Evolutionary conservation across 2,888 invertebrate genomes (phyloP).

Genomic region (Andrena fulva): DNA sequence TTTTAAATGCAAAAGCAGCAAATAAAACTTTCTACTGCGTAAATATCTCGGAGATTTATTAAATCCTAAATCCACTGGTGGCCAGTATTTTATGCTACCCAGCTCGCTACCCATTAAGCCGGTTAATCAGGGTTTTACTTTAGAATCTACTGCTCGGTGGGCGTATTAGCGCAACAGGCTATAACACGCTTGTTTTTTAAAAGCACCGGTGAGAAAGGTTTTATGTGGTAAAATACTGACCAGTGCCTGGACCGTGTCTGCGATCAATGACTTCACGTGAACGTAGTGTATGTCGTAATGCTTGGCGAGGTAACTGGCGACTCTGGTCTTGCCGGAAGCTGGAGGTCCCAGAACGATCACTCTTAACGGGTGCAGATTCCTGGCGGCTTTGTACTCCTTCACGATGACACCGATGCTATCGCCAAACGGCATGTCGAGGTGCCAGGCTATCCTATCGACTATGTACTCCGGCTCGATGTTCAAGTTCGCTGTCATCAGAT

Average conservation of each 20-base stretch:
- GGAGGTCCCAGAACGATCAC: conserved; percentile 89
- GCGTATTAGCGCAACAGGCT: background rate
- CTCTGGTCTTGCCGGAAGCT: conserved; percentile 88
- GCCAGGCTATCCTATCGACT: conserved; percentile 85
- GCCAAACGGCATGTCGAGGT: conserved; percentile 86
- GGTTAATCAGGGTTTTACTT: conserved; percentile 8
- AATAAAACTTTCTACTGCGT: background rate
- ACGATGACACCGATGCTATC: conserved; percentile 84
- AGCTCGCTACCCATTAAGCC: conserved; percentile 21
- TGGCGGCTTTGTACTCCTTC: conserved; percentile 84
- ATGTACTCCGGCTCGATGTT: conserved; percentile 87
- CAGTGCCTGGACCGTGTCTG: conserved; percentile 86
- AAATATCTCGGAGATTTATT: background rate
- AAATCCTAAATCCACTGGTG: background rate
- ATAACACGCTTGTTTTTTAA: background rate
- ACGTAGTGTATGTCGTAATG: conserved; percentile 87
- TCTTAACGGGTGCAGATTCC: conserved; percentile 87
- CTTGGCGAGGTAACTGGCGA: conserved; percentile 87
- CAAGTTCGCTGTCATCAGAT: conserved; percentile 87
- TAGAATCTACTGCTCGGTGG: conserved; percentile 4
- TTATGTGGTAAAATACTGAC: conserved; percentile 81
- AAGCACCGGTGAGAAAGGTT: too few relatives aligned
- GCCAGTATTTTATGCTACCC: background rate
- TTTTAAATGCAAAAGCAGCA: background rate
- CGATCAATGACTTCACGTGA: conserved; percentile 86